phyloP scores from a whole-genome alignment of 2,797 vertebrate species.

The Botia kubotai region DNA sequence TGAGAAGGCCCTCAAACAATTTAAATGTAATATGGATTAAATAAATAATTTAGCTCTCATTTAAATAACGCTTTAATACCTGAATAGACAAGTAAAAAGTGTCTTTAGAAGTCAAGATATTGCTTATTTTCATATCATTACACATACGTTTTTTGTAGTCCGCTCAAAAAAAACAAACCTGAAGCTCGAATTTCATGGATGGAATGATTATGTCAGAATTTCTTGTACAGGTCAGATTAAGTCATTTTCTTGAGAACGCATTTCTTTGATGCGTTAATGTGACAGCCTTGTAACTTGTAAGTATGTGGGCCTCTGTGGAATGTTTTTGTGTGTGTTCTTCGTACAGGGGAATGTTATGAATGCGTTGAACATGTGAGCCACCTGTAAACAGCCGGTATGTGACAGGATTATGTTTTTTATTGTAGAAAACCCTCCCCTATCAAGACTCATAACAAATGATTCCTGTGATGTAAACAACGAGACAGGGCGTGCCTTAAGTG shows the following conservation, averaged over 20 bases:
- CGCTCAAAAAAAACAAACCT: too few relatives aligned
- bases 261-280: background rate
- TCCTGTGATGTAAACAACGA: background rate
- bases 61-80: too few relatives aligned
- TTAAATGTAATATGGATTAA: background rate
- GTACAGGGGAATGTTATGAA: constrained; percentile 48
- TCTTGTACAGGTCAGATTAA: too few relatives aligned
- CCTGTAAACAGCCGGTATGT: constrained; percentile 29
- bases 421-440: constrained; percentile 1
- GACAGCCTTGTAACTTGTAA: background rate
- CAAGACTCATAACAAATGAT: background rate
- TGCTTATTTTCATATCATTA: too few relatives aligned
- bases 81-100: too few relatives aligned
- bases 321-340: constrained; percentile 22
- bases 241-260: background rate
- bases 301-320: constrained; percentile 2
- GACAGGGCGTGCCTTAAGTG: background rate
- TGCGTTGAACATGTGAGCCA: constrained; percentile 13
- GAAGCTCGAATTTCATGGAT: too few relatives aligned
- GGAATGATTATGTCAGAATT: too few relatives aligned
- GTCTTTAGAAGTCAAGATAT: too few relatives aligned
- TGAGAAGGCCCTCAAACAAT: background rate
- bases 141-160: too few relatives aligned
- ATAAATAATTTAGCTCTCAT: background rate
- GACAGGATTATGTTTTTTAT: constrained; percentile 14